These are phyloP conservation scores for Chrysaora quinquecirrha DNA, from an alignment of 30 jellyfish, hydroid and myxozoan species.

Conservation along the genomic window DNA sequence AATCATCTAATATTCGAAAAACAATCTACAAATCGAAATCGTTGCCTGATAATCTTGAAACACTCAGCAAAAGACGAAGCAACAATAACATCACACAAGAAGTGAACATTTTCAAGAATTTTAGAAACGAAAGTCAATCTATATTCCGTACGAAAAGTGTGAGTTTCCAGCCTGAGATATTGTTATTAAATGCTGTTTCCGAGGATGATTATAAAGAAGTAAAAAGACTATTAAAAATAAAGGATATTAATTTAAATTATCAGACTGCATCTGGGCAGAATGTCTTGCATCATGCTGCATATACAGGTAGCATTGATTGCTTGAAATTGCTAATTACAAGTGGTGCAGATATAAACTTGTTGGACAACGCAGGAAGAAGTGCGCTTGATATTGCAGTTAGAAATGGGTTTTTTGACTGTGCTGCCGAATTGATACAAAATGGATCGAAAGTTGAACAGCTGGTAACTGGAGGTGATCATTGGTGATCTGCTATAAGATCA, in stretches of 20 bases:
- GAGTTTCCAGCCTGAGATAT: slow-evolving; percentile 62
- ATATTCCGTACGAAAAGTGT: slow-evolving; percentile 62
- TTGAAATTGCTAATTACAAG: slow-evolving; percentile 32
- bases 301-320: slow-evolving; percentile 46
- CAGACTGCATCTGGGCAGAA: slow-evolving; percentile 70
- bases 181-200: slow-evolving; percentile 59
- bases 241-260: slow-evolving; percentile 49
- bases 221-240: slow-evolving; percentile 18
- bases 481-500: slow-evolving; percentile 2
- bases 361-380: slow-evolving; percentile 53
- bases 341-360: slow-evolving; percentile 56
- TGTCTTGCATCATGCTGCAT: slow-evolving; percentile 57
- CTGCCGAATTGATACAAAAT: slow-evolving; percentile 55
- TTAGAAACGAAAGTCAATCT: background rate
- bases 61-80: background rate
- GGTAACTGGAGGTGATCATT: slow-evolving; percentile 57
- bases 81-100: background rate
- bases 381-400: slow-evolving; percentile 70
- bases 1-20: slow-evolving; percentile 7
- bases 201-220: slow-evolving; percentile 56
- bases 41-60: slow-evolving; percentile 48
- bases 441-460: slow-evolving; percentile 67
- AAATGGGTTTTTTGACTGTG: slow-evolving; percentile 70
- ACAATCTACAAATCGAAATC: slow-evolving; percentile 72
- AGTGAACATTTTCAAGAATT: background rate